Evolutionary conservation across 2,888 invertebrate genomes (phyloP).

Genomic region (Eupithecia dodoneata): DNA sequence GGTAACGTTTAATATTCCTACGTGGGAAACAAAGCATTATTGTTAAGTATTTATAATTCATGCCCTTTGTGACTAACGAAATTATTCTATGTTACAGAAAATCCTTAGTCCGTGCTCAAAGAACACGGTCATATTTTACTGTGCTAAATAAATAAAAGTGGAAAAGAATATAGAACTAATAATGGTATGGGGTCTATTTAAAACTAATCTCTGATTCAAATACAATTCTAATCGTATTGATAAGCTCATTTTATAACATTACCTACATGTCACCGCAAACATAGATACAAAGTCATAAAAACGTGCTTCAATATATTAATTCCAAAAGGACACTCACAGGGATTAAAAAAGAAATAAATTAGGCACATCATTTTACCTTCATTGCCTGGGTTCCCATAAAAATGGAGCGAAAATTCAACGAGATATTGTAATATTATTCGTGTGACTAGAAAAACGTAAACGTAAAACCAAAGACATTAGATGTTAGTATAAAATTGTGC

Average conservation of each 20-base stretch:
- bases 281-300: conserved; percentile 45
- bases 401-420: conserved; percentile 79
- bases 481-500: conserved; percentile 26
- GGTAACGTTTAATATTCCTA: conserved; percentile 26
- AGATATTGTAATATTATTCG: conserved; percentile 46
- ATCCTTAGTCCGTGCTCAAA: conserved; percentile 19
- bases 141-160: conserved; percentile 40
- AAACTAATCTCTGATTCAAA: conserved; percentile 30
- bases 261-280: conserved; percentile 39
- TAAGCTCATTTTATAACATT: conserved; percentile 33
- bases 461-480: conserved; percentile 15
- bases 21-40: conserved; percentile 39
- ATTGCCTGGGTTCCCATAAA: conserved; percentile 78
- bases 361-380: conserved; percentile 76
- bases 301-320: conserved; percentile 63
- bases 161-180: conserved; percentile 36
- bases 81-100: conserved; percentile 32
- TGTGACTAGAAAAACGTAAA: conserved; percentile 24
- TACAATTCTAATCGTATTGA: conserved; percentile 30
- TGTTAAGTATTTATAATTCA: conserved; percentile 29
- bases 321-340: conserved; percentile 68
- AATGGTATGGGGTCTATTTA: conserved; percentile 36
- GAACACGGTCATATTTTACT: conserved; percentile 27
- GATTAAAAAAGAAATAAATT: conserved; percentile 59
- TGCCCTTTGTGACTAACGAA: conserved; percentile 37